These are phyloP conservation scores for Bombus waltoni DNA, from an alignment of 1,140 invertebrate species.

Conservation along the genomic window DNA sequence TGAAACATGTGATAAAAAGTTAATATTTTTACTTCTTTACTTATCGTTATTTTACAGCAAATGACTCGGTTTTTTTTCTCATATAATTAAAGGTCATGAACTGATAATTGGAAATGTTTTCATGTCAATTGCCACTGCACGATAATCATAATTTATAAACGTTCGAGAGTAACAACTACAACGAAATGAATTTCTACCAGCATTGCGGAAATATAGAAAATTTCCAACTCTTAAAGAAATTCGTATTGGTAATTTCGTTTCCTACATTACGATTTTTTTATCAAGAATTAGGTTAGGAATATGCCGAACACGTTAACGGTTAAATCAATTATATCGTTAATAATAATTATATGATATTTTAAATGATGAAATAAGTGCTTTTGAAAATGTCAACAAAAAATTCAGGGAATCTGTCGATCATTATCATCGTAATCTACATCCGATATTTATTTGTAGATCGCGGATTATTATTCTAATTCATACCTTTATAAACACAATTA, in stretches of 20 bases:
- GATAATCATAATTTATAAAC: neutral
- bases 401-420: neutral
- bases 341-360: too few relatives aligned
- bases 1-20: neutral
- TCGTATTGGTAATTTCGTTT: neutral
- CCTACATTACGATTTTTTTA: neutral
- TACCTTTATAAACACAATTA: too few relatives aligned
- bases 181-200: neutral
- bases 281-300: neutral
- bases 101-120: neutral
- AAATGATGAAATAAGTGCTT: neutral
- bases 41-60: neutral
- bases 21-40: neutral
- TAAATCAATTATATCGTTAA: neutral
- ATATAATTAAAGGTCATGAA: neutral
- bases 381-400: neutral
- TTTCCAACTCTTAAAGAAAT: neutral
- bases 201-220: neutral
- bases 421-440: too few relatives aligned
- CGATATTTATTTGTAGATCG: too few relatives aligned
- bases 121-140: too few relatives aligned
- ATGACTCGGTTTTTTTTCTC: neutral
- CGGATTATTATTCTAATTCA: too few relatives aligned
- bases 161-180: neutral
- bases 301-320: neutral